A percentile compares a stretch with the other conserved stretches of the same genome.
phyloP scores from a whole-genome alignment of 2,797 vertebrate genomes.

The Schizopygopsis malacanthus region DNA sequence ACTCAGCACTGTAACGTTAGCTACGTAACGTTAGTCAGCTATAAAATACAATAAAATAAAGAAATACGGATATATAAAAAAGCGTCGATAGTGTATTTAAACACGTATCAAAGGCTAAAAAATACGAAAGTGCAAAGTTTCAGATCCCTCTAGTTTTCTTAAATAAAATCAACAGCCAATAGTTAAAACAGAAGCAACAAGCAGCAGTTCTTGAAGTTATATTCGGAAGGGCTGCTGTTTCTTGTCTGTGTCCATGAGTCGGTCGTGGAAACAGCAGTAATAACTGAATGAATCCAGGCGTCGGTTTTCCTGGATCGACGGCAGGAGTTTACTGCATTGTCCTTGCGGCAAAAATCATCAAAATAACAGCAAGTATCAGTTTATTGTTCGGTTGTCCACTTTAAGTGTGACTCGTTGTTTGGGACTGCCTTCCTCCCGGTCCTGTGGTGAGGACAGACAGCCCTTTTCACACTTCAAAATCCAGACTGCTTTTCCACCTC shows the following conservation, averaged over 20 bases:
- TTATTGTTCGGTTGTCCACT: neutral
- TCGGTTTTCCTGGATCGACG: slow-evolving; percentile 31
- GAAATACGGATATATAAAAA: neutral
- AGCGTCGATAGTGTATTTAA: neutral
- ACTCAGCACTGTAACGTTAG: neutral
- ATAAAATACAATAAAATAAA: neutral
- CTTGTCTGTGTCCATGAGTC: slow-evolving; percentile 17
- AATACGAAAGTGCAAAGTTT: slow-evolving; percentile 15
- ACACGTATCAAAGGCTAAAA: neutral
- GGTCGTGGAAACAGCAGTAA: slow-evolving; percentile 19
- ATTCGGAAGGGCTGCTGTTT: neutral
- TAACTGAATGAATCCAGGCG: slow-evolving; percentile 29
- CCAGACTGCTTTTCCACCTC: slow-evolving; percentile 58
- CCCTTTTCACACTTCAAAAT: slow-evolving; percentile 56
- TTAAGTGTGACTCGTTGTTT: slow-evolving; percentile 13
- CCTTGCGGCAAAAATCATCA: neutral
- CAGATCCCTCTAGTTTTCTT: neutral
- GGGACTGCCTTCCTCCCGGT: slow-evolving; percentile 16
- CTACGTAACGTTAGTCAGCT: neutral
- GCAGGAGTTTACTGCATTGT: slow-evolving; percentile 30
- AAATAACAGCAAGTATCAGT: slow-evolving; percentile 1
- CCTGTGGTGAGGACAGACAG: slow-evolving; percentile 32
- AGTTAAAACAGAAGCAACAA: slow-evolving; percentile 6
- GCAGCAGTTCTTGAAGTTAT: neutral
- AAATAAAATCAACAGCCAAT: neutral